Base-by-base conservation (phyloP, 1,140 invertebrate species). In the Anoplolepis gracilipes region DNA sequence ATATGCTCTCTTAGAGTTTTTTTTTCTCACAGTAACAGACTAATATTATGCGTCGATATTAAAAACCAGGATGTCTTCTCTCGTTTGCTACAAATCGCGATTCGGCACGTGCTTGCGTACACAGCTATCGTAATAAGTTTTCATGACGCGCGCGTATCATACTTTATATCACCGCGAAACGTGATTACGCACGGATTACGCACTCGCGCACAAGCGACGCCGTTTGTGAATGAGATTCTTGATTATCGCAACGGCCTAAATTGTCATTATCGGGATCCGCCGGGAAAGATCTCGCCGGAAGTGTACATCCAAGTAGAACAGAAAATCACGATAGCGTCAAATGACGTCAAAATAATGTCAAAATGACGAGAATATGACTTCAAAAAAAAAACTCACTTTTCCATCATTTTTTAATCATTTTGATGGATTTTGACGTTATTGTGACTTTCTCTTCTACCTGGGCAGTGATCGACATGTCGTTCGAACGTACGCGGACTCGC, bases 1-100 rank as follows among this genome's bases (percentile, higher is more conserved):
- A 65, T 84, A 57, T 67, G 75, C 70, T 85, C 70, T 85, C 2
- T 81, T 49, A 79, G n/a, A 46, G 46, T 85, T 84, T 39, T 67
- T 30, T 78, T 16, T 46, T 49, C 46, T 49, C 42, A 82, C 76
- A 69, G 67, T 85, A 90, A 91, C 87, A 87, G 76, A 75, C 59
- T 87, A 89, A 87, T 65, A 53, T 88, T 30, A 84, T 86, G 49
- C 79, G 78, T 87, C 61, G 42, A 87, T 85, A 69, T 88, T 61
- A 90, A 85, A 87, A 82, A 70, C 67, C 73, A 61, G 39, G 59
- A 87, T 75, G 70, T 87, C 53, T 85, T 86, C 73, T 89, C 78
- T 73, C 78, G 73, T 85, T 86, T 84, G 65, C 70, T 77, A 53
- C 39, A 46, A 78, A 78, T 59, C n/a, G 72, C 67, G 86, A 77